Base-by-base conservation (phyloP, 30 jellyfish, hydroid and myxozoan species). In the Aurelia coerulea region DNA sequence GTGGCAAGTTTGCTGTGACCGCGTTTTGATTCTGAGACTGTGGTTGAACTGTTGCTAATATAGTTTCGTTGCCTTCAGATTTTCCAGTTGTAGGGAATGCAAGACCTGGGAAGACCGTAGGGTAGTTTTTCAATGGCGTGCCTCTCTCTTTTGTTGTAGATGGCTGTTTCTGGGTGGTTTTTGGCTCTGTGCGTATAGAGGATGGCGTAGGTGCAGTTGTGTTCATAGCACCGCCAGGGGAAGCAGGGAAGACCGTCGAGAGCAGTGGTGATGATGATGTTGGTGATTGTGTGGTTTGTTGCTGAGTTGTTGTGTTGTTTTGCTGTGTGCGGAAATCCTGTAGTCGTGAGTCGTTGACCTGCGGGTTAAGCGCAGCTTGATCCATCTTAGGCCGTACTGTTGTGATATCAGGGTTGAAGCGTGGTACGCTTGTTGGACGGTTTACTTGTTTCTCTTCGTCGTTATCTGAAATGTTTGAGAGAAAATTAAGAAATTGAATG, bases 281-380 rank as follows among this genome's bases (percentile, higher is more conserved):
- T 13, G 51, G 10, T 19, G 72, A 9, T 52, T 42, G 34, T 11
- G 37, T 52, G 8, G 80, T 35, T 70, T 18, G 80, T 78, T 17
- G 72, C 37, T 17, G 78, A 53, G 35, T 62, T 16, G 93, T 73
- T 11, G 69, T 9, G 29, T 73, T 74, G 51, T n/a, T 53, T 41
- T 74, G 31, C 3, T 6, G 64, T 35, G 49, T 62, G 8, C 67
- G 67, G 15, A 73, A 62, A 5, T 84, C 88, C 50, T 16, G 68
- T 51, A 84, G 50, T 35, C 75, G 65, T 13, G 93, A 18, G 5
- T 84, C 83, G 76, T 84, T 84, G 1, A 84, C 37, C 33, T 51
- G 70, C 53, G 93, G 93, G n/a, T 18, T 31, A 34, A 84, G 51
- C 60, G 74, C 68, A 8, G 93, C 93, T 65, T 84, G 93, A 50